These are phyloP conservation scores for Callimorpha dominula DNA, from an alignment of 2,888 invertebrate genomes.

Conservation along the genomic window DNA sequence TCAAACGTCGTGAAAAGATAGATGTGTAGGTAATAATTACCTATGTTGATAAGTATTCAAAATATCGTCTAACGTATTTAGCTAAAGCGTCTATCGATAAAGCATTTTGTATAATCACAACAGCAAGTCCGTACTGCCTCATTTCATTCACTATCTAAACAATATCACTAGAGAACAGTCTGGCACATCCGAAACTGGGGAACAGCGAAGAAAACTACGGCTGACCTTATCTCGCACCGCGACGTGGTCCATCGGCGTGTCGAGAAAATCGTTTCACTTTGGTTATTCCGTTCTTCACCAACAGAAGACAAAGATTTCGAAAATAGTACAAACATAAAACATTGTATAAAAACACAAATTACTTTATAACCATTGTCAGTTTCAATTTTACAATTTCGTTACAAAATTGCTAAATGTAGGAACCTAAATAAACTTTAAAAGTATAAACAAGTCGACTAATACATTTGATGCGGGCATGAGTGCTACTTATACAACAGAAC, in stretches of 20 bases:
- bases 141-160: constrained; percentile 82
- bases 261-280: constrained; percentile 76
- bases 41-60: constrained; percentile 79
- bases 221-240: constrained; percentile 80
- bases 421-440: not conserved
- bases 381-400: constrained; percentile 32
- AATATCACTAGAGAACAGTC: constrained; percentile 83
- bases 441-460: constrained; percentile 5
- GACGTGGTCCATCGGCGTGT: constrained; percentile 68
- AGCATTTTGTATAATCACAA: constrained; percentile 85
- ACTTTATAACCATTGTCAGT: constrained; percentile 27
- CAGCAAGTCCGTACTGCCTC: constrained; percentile 76
- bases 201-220: constrained; percentile 85
- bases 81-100: constrained; percentile 85
- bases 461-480: constrained; percentile 27
- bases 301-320: constrained; percentile 47
- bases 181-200: constrained; percentile 85
- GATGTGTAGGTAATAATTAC: constrained; percentile 59
- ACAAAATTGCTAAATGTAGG: constrained; percentile 10
- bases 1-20: constrained; percentile 67
- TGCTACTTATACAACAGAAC: constrained; percentile 26
- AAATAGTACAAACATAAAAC: constrained; percentile 42
- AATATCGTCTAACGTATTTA: constrained; percentile 79
- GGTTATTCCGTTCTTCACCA: constrained; percentile 37
- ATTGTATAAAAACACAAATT: constrained; percentile 37